Base-by-base conservation (phyloP, 2,797 vertebrate genomes). In the Eulemur mongoz region DNA sequence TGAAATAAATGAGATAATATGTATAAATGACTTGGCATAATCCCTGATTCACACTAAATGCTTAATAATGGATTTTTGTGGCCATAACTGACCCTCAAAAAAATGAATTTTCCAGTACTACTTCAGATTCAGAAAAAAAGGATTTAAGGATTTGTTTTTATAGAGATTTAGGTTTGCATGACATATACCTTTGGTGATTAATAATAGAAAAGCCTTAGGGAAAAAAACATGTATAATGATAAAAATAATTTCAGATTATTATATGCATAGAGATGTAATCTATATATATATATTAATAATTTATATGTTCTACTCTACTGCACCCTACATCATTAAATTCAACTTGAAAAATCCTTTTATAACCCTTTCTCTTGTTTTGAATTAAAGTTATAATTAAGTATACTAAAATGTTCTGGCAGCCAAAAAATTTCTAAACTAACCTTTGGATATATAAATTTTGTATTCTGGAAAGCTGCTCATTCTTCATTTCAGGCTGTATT, bases 161-260 rank as follows among this genome's bases (percentile, higher is more conserved):
- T 9, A 81, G 40, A 93, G 30, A 63, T 65, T 72, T 63, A 81
- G 35, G 52, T 17, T 94, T 92, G 4, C 15, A 72, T 61, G 30
- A 75, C 27, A 72, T 7, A 70, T 23, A 75, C 38, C 15, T 93
- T 52, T 88, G 50, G 57, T 73, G 57, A 87, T 40, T 95, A 89
- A 43, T 48, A 92, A 91, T 20, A 89, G 54, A 61, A 81, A 93
- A 79, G 35, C 13, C 40, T 88, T 88, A 67, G 15, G 48, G 22
- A 35, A 67, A 94, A 93, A 80, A 78, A 9, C 25, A 40, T 32
- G 35, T 20, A 20, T 22, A 54, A 86, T 40, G 5, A 57, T 50
- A 72, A 91, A 90, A 93, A 87, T 40, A 93, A 70, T 43, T 93
- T 88, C 63, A 57, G 50, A 76, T 48, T 84, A 52, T 89, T 90